phyloP scores from a whole-genome alignment of 1,140 invertebrate species.

The Achatina immaculata region DNA sequence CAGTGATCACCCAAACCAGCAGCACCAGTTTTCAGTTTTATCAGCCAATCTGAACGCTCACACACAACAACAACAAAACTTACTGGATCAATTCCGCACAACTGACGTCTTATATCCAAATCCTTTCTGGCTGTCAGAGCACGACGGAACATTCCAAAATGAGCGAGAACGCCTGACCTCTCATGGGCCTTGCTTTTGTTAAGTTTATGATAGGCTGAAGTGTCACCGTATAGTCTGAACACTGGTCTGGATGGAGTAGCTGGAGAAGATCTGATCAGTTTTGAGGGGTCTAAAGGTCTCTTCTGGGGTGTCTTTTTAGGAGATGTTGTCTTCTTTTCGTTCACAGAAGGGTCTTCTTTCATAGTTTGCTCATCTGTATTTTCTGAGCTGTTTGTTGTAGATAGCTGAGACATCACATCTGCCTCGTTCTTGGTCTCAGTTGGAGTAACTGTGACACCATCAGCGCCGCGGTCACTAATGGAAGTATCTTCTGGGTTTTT shows the following conservation, averaged over 20 bases:
- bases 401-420: no score
- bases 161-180: conserved; percentile 54
- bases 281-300: neutral
- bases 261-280: neutral
- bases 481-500: no score
- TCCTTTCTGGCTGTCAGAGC: conserved; percentile 69
- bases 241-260: neutral
- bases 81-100: conserved; percentile 68
- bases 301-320: neutral
- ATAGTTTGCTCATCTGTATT: no score
- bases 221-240: conserved; percentile 24
- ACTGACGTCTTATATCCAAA: conserved; percentile 65
- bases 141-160: conserved; percentile 62
- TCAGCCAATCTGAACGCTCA: no score
- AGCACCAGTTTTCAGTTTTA: no score
- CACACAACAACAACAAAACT: no score
- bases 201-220: conserved; percentile 7
- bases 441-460: neutral
- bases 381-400: no score
- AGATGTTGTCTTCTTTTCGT: neutral
- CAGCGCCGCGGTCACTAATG: no score
- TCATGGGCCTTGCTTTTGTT: conserved; percentile 42
- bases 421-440: no score
- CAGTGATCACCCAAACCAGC: no score
- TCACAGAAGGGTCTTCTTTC: no score